Evolutionary conservation across 1,140 invertebrate genomes (phyloP).

Genomic region (Pseudomyrmex flavicornis): DNA sequence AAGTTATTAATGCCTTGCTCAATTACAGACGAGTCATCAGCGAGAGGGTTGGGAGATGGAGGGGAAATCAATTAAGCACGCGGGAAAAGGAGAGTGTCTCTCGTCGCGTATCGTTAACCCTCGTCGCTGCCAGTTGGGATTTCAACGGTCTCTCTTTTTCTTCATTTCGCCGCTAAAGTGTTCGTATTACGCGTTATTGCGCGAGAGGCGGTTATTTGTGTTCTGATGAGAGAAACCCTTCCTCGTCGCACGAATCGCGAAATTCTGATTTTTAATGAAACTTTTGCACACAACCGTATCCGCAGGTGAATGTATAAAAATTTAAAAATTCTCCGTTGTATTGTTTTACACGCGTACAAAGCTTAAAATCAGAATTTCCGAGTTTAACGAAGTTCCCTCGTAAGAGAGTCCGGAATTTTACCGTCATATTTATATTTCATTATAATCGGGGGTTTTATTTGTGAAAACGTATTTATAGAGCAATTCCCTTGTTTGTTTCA

Average conservation of each 20-base stretch:
- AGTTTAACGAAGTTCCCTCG: too few species aligned
- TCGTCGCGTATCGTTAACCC: constrained; percentile 48
- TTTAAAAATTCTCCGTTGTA: too few species aligned
- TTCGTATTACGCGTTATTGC: constrained; percentile 21
- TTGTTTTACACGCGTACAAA: too few species aligned
- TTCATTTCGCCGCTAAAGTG: constrained; percentile 9
- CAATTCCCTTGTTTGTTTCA: constrained; percentile 11
- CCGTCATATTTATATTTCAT: not conserved
- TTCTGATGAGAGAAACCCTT: too few species aligned
- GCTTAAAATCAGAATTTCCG: too few species aligned
- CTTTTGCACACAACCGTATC: too few species aligned
- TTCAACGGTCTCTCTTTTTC: constrained; percentile 8
- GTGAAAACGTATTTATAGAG: not conserved
- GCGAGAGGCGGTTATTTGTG: not conserved
- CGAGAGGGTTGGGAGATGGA: not conserved
- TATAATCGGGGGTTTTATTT: not conserved
- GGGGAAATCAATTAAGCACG: constrained; percentile 51
- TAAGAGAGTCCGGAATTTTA: not conserved
- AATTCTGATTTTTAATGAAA: too few species aligned
- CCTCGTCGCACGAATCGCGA: too few species aligned
- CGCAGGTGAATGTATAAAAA: too few species aligned
- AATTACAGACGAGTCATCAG: constrained; percentile 52
- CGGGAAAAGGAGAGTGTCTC: constrained; percentile 2
- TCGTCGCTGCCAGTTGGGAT: constrained; percentile 9
- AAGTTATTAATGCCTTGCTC: constrained; percentile 56